Evolutionary conservation across 92 coral and sea anemone species (phyloP).

Genomic region (Bergia sp.): DNA sequence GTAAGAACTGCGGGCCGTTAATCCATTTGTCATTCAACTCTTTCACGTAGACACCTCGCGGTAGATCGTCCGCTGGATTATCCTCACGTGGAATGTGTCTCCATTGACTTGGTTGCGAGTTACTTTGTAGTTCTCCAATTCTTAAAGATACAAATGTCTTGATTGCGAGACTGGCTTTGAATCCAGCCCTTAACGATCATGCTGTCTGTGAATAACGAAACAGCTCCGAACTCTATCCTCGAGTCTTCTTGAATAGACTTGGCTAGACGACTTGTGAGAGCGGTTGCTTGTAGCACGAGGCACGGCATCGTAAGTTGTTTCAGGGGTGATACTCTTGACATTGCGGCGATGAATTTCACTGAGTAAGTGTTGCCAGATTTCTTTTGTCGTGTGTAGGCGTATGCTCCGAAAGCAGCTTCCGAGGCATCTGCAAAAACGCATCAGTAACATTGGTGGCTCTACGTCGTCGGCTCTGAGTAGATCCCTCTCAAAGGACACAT

Average conservation of each 20-base stretch:
- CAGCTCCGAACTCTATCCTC: conserved; percentile 44
- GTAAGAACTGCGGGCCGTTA: no score
- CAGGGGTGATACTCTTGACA: conserved; percentile 54
- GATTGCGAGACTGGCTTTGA: conserved; percentile 43
- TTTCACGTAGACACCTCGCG: no score
- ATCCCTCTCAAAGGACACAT: conserved; percentile 54
- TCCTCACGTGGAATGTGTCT: conserved; percentile 58
- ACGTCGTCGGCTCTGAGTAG: conserved; percentile 6
- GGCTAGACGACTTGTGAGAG: conserved; percentile 46
- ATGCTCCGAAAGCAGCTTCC: conserved; percentile 55
- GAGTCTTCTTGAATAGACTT: conserved; percentile 54
- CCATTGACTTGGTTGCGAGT: conserved; percentile 59
- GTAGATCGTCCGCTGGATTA: no score
- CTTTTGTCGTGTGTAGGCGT: conserved; percentile 50
- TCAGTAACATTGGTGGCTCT: conserved; percentile 30
- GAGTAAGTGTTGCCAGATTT: conserved; percentile 36
- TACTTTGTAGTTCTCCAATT: conserved; percentile 58
- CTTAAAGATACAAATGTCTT: conserved; percentile 60
- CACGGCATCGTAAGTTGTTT: conserved; percentile 54
- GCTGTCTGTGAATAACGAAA: conserved; percentile 59
- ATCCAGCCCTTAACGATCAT: conserved; percentile 61
- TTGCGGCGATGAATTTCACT: conserved; percentile 59
- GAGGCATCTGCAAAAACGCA: conserved; percentile 60
- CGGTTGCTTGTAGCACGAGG: conserved; percentile 59
- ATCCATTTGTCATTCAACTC: no score